Percentiles rank a stretch among this genome's conserved stretches.
Conservation (phyloP, 1,140 invertebrate genomes). For the Fopius arisanus region DNA sequence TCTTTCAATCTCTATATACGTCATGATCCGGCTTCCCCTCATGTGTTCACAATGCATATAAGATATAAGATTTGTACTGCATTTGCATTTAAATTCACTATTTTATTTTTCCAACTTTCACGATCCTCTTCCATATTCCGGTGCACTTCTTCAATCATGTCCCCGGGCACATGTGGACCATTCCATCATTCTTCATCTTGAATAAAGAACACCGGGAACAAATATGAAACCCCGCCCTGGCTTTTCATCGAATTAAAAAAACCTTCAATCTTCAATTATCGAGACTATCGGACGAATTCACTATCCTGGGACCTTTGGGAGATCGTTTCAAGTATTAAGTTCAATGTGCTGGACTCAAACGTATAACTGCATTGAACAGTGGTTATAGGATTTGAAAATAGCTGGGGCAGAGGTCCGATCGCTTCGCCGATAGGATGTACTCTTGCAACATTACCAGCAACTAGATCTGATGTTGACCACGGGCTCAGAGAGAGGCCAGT, state of each 20-base stretch:
- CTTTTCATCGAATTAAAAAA: neutral
- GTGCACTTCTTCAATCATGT: neutral
- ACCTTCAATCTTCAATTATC: neutral
- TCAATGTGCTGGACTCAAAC: neutral
- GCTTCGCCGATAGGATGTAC: neutral
- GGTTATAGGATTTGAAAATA: neutral
- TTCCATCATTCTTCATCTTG: neutral
- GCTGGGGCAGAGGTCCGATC: neutral
- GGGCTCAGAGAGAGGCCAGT: neutral
- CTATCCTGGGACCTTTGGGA: neutral
- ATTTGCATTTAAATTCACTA: constrained; percentile 13
- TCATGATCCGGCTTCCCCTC: neutral
- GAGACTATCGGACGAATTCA: neutral
- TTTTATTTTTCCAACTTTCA: neutral
- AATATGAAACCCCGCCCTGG: neutral
- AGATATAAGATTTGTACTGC: constrained; percentile 1
- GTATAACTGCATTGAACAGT: neutral
- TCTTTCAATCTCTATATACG: neutral
- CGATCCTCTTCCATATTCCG: neutral
- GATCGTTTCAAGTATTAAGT: neutral
- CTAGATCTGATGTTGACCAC: constrained; percentile 12
- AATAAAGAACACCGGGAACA: neutral
- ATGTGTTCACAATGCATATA: neutral
- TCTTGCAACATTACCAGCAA: neutral
- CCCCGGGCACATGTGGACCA: neutral